Evolutionary conservation across 2,888 invertebrate genomes (phyloP).

Genomic region (Hoplodrina blanda): DNA sequence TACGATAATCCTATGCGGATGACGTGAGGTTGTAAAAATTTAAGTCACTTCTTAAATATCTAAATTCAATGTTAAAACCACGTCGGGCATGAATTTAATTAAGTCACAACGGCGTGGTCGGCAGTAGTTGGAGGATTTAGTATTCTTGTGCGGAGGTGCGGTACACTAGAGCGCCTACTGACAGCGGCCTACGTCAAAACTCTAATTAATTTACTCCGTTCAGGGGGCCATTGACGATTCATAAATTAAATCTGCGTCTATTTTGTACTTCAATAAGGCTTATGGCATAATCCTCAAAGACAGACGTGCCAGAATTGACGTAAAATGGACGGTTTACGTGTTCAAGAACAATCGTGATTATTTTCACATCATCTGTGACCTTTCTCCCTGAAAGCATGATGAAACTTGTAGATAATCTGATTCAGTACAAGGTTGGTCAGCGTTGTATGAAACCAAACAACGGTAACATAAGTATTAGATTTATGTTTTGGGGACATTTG

Average conservation of each 20-base stretch:
- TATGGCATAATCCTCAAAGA: constrained; percentile 50
- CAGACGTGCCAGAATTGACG: constrained; percentile 26
- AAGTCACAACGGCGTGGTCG: constrained; percentile 47
- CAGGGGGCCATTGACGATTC: constrained; percentile 56
- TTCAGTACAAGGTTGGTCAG: constrained; percentile 25
- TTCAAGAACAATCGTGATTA: constrained; percentile 22
- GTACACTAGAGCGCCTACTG: constrained; percentile 53
- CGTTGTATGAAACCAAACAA: constrained; percentile 47
- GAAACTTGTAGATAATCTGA: constrained; percentile 42
- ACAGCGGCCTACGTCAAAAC: constrained; percentile 65
- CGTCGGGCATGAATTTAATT: constrained; percentile 58
- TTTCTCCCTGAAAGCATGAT: constrained; percentile 22
- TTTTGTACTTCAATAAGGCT: constrained; percentile 47
- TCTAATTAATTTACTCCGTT: constrained; percentile 64
- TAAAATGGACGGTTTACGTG: constrained; percentile 13
- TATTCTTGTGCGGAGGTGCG: constrained; percentile 57
- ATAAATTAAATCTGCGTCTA: constrained; percentile 61
- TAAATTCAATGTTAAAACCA: constrained; percentile 57
- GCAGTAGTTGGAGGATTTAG: constrained; percentile 50
- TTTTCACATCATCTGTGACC: constrained; percentile 24
- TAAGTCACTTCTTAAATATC: constrained; percentile 41
- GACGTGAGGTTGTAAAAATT: constrained; percentile 46
- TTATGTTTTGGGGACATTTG: constrained; percentile 56
- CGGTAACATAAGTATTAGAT: constrained; percentile 59
- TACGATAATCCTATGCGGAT: constrained; percentile 33